These are phyloP conservation scores for Gadopsis bispinosus DNA, from an alignment of 2,797 vertebrate genomes.

Conservation along the genomic window DNA sequence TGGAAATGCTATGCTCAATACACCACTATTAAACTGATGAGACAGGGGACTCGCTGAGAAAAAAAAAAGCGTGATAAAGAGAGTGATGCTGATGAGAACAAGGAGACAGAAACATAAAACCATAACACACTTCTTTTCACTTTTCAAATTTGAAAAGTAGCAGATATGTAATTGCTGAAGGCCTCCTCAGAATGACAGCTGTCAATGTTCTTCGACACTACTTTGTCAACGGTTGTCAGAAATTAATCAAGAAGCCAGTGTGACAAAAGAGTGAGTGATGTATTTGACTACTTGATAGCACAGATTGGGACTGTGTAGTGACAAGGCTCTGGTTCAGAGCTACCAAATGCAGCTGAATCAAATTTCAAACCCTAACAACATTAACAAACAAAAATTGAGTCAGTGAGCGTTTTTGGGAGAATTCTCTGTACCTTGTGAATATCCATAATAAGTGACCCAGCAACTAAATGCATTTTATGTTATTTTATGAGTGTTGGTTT, in stretches of 20 bases:
- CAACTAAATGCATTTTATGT: not conserved
- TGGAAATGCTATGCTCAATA: conserved; percentile 77
- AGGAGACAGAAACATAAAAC: conserved; percentile 20
- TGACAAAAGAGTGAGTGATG: conserved; percentile 2
- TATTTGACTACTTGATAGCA: not conserved
- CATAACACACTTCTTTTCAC: conserved; percentile 4
- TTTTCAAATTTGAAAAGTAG: conserved; percentile 27
- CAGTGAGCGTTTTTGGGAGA: not conserved
- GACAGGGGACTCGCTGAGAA: conserved; percentile 57
- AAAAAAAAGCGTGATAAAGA: conserved; percentile 46
- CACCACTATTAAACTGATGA: conserved; percentile 75
- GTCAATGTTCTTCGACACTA: not conserved
- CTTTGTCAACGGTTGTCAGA: not conserved
- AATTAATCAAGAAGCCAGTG: not conserved
- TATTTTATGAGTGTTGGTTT: conserved; percentile 2
- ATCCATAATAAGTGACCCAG: not conserved
- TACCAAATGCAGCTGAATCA: not conserved
- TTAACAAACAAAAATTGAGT: not conserved
- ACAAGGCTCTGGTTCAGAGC: not conserved
- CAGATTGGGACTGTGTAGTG: not conserved
- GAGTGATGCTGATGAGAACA: conserved; percentile 56
- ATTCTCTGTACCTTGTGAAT: not conserved
- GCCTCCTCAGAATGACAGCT: conserved; percentile 30
- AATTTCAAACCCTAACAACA: not conserved
- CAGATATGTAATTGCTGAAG: conserved; percentile 14